phyloP scores from a whole-genome alignment of 37 sponge, comb jelly and placozoan genomes.

The Chondrilla cf. caribensis region DNA sequence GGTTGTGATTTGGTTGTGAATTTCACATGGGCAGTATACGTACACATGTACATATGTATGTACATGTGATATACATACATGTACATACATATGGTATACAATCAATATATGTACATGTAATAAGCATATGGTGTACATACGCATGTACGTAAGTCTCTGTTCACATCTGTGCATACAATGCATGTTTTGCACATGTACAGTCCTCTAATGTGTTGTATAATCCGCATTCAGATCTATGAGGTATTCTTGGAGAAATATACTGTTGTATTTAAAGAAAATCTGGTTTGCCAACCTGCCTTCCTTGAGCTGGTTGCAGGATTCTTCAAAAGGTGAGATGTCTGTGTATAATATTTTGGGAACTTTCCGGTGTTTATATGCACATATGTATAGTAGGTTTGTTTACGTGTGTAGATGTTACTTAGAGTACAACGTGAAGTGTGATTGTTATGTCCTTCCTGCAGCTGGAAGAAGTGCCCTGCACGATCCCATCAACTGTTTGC shows the following conservation, averaged over 20 bases:
- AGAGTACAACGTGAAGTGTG: not conserved
- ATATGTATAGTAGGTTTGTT: not conserved
- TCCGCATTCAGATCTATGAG: too few species aligned
- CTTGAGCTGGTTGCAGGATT: not conserved
- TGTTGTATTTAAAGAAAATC: too few species aligned
- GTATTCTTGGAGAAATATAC: too few species aligned
- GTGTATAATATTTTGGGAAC: not conserved
- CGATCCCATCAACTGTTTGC: not conserved
- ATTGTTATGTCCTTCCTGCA: not conserved
- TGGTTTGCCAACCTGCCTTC: not conserved
- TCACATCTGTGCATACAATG: not conserved
- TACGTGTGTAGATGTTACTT: not conserved
- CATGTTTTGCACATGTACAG: not conserved
- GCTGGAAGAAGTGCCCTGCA: not conserved
- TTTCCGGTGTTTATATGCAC: not conserved
- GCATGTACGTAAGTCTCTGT: not conserved
- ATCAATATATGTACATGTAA: too few species aligned
- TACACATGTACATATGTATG: too few species aligned
- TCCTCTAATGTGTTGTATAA: too few species aligned
- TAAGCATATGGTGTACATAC: too few species aligned
- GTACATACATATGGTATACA: too few species aligned
- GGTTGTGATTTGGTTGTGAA: too few species aligned
- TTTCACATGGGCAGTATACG: too few species aligned
- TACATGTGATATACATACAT: too few species aligned
- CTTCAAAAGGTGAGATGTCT: not conserved